These are phyloP conservation scores for Hymenopus coronatus DNA, from an alignment of 2,888 invertebrate genomes.

Conservation along the genomic window DNA sequence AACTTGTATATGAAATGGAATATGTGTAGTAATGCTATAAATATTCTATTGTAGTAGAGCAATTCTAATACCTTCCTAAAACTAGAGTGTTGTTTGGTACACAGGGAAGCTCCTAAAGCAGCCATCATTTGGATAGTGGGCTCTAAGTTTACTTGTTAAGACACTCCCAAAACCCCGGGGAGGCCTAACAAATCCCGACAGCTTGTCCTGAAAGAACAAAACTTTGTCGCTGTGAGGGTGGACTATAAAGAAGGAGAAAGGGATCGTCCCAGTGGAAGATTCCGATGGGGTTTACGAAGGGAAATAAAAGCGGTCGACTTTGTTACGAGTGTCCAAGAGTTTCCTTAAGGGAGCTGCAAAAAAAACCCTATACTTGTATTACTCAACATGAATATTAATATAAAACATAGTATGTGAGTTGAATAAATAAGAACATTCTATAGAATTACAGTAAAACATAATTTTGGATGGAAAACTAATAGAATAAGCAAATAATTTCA, in stretches of 20 bases:
- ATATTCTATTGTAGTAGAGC: too few relatives aligned
- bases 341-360: neutral
- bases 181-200: neutral
- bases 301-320: neutral
- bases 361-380: neutral
- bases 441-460: too few relatives aligned
- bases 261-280: neutral
- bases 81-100: too few relatives aligned
- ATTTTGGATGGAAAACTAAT: too few relatives aligned
- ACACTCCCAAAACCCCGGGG: neutral
- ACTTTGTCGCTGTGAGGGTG: neutral
- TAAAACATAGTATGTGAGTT: too few relatives aligned
- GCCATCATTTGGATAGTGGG: neutral
- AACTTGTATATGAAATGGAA: too few relatives aligned
- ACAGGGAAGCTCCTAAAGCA: neutral
- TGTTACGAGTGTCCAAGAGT: neutral
- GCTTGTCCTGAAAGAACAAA: neutral
- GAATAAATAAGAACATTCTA: too few relatives aligned
- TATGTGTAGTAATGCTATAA: too few relatives aligned
- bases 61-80: too few relatives aligned
- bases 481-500: too few relatives aligned
- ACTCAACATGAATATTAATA: too few relatives aligned
- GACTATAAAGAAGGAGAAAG: neutral
- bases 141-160: neutral
- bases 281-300: neutral